Conservation (phyloP, 2,113 vertebrate genomes). For the Alligator sinensis region DNA sequence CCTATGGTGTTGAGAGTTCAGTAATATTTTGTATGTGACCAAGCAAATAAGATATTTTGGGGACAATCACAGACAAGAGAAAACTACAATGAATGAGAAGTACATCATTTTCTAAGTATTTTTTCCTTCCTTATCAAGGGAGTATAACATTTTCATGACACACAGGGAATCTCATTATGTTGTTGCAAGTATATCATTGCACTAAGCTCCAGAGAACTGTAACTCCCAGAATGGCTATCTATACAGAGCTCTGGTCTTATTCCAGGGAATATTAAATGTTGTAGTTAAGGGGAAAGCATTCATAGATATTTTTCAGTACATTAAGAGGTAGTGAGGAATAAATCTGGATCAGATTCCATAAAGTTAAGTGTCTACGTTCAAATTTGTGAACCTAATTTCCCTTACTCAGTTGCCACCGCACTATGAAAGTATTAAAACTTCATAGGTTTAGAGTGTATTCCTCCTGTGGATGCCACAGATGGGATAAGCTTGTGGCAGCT, state of each 20-base stretch:
- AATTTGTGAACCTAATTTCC: too few relatives aligned
- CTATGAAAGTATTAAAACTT: too few relatives aligned
- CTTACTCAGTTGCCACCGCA: too few relatives aligned
- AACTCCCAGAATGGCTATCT: neutral
- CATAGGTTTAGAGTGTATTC: too few relatives aligned
- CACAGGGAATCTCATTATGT: too few relatives aligned
- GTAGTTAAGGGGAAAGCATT: neutral
- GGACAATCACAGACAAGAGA: neutral
- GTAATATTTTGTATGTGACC: neutral
- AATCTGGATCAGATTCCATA: neutral
- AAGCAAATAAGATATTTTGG: neutral
- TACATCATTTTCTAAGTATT: neutral
- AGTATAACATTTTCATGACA: neutral
- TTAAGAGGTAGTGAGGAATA: neutral
- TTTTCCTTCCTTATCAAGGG: neutral
- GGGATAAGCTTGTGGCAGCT: too few relatives aligned
- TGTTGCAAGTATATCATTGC: too few relatives aligned
- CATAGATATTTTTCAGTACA: neutral
- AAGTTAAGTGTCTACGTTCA: too few relatives aligned
- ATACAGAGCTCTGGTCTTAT: neutral
- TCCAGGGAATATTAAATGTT: neutral
- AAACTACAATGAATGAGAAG: neutral
- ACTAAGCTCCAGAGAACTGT: too few relatives aligned
- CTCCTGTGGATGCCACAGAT: too few relatives aligned
- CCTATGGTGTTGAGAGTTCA: neutral